phyloP scores from a whole-genome alignment of 2,888 invertebrate genomes.

The Agrochola lychnidis region DNA sequence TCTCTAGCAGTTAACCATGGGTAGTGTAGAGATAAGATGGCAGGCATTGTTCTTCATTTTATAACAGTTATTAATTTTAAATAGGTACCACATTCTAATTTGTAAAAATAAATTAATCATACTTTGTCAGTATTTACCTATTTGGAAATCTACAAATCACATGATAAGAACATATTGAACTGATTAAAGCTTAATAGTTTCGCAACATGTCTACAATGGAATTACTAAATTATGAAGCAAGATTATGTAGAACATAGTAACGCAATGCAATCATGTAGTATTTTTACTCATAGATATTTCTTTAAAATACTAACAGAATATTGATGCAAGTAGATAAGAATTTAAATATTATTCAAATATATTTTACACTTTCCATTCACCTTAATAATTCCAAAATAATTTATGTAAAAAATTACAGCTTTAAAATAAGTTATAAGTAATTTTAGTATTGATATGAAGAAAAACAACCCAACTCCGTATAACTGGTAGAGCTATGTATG shows the following conservation, averaged over 20 bases:
- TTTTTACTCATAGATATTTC: background rate
- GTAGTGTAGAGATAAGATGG: too few relatives aligned
- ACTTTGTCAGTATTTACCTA: constrained; percentile 25
- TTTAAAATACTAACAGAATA: background rate
- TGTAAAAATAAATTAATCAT: constrained; percentile 18
- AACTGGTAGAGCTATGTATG: background rate
- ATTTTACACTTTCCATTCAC: background rate
- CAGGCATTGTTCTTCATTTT: background rate
- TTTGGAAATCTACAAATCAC: constrained; percentile 49
- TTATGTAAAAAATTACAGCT: background rate
- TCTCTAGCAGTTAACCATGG: too few relatives aligned
- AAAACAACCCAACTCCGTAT: background rate
- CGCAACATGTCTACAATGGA: constrained; percentile 40
- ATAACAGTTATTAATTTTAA: background rate
- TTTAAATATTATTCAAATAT: background rate
- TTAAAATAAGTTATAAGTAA: background rate
- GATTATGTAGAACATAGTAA: constrained; percentile 15
- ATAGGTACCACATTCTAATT: constrained; percentile 3
- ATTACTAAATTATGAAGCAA: constrained; percentile 56
- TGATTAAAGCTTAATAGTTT: constrained; percentile 55
- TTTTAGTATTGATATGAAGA: background rate
- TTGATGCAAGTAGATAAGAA: background rate
- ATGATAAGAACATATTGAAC: constrained; percentile 57
- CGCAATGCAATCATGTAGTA: constrained; percentile 8
- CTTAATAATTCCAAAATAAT: background rate